Evolutionary conservation across 2,888 invertebrate genomes (phyloP).

Genomic region (Serrognathus titanus): DNA sequence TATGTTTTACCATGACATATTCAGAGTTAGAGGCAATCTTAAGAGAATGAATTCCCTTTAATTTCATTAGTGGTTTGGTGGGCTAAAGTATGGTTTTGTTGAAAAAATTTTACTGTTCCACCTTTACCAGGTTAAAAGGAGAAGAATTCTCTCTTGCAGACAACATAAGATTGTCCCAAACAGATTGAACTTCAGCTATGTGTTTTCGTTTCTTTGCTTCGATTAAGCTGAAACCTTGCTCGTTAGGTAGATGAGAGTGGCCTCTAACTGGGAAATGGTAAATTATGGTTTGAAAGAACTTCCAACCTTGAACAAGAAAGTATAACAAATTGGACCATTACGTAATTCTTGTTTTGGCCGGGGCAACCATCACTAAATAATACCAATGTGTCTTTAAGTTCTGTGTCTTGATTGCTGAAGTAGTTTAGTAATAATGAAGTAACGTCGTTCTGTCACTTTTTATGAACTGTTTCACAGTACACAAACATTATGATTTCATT

Average conservation of each 20-base stretch:
- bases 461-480: slow-evolving; percentile 7
- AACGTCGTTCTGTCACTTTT: slow-evolving; percentile 21
- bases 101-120: neutral
- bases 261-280: slow-evolving; percentile 19
- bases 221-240: neutral
- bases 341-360: slow-evolving; percentile 22
- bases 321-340: slow-evolving; percentile 15
- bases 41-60: too few relatives aligned
- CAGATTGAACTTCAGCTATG: neutral
- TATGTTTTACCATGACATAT: too few relatives aligned
- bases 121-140: neutral
- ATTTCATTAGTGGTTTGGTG: too few relatives aligned
- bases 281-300: slow-evolving; percentile 13
- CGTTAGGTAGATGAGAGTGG: slow-evolving; percentile 8
- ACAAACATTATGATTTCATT: neutral
- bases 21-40: too few relatives aligned
- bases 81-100: neutral
- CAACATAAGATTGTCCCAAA: neutral
- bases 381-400: neutral
- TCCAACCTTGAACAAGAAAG: slow-evolving; percentile 12
- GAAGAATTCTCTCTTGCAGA: neutral
- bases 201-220: neutral
- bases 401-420: neutral
- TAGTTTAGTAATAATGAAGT: slow-evolving; percentile 20
- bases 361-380: slow-evolving; percentile 19